These are phyloP conservation scores for Pomatorhinus ruficollis DNA, from an alignment of 2,113 vertebrate species.

Conservation along the genomic window DNA sequence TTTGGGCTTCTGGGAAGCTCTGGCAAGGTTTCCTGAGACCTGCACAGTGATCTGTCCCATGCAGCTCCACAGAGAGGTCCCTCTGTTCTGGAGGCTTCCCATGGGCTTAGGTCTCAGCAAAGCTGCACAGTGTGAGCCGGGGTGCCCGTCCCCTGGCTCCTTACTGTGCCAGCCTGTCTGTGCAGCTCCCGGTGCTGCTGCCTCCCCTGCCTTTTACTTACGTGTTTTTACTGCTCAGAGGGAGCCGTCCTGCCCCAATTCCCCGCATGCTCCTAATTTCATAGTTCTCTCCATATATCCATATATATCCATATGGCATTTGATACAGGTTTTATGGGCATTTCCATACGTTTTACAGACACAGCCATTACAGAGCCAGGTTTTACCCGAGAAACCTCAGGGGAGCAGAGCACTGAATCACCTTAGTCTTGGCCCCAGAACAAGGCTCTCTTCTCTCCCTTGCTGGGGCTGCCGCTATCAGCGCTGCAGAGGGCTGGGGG, in stretches of 20 bases:
- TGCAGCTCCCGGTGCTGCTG: not conserved
- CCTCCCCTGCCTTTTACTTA: slow-evolving; percentile 34
- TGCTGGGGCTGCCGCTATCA: slow-evolving; percentile 56
- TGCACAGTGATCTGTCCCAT: not conserved
- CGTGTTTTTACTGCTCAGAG: slow-evolving; percentile 37
- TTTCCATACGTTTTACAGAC: slow-evolving; percentile 83
- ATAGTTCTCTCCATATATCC: slow-evolving; percentile 79
- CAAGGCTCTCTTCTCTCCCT: slow-evolving; percentile 82
- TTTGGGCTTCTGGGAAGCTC: not conserved
- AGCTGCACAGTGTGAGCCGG: not conserved
- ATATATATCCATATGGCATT: slow-evolving; percentile 73
- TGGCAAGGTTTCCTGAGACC: not conserved
- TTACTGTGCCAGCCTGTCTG: slow-evolving; percentile 5
- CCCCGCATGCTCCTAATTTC: slow-evolving; percentile 75
- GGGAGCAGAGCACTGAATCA: slow-evolving; percentile 72
- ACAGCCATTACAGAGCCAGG: slow-evolving; percentile 78
- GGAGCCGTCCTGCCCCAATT: slow-evolving; percentile 66
- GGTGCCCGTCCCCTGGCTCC: slow-evolving; percentile 23
- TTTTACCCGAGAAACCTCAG: slow-evolving; percentile 81
- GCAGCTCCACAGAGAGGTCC: not conserved
- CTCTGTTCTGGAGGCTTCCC: accelerated
- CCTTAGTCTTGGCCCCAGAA: slow-evolving; percentile 80
- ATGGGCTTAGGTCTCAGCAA: not conserved
- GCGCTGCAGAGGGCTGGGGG: slow-evolving; percentile 65
- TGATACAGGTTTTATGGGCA: slow-evolving; percentile 84